Percentiles rank a stretch among this genome's conserved stretches.
Evolutionary conservation across 2,113 vertebrate species (phyloP).

Genomic region (Clupea harengus): DNA sequence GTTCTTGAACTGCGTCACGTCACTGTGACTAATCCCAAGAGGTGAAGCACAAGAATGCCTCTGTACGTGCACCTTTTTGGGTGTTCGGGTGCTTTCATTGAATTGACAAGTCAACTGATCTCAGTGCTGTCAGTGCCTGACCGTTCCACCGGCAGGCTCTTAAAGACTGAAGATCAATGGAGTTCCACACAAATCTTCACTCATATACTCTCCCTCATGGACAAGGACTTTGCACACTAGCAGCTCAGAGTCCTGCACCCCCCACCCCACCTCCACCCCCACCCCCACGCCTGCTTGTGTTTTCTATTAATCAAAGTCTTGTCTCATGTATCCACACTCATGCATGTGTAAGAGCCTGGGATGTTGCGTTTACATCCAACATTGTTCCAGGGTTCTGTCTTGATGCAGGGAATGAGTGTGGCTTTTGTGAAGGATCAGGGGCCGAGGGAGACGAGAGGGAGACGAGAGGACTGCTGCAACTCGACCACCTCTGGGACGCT

Average conservation of each 20-base stretch:
- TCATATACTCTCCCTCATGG: not conserved
- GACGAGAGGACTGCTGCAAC: not conserved
- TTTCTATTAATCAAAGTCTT: not conserved
- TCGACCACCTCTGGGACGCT: not conserved
- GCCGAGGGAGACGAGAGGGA: not conserved
- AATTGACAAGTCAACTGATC: not conserved
- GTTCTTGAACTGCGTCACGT: too few relatives aligned
- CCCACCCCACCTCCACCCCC: not conserved
- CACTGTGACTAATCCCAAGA: not conserved
- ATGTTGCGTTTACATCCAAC: not conserved
- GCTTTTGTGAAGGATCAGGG: not conserved
- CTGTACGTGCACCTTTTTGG: not conserved
- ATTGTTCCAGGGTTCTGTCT: not conserved
- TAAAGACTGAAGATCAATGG: not conserved
- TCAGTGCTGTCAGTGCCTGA: not conserved
- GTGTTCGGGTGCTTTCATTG: not conserved
- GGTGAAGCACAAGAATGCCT: not conserved
- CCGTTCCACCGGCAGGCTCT: not conserved
- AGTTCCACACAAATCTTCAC: not conserved
- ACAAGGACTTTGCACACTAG: not conserved
- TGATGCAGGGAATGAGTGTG: not conserved
- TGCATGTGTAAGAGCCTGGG: not conserved
- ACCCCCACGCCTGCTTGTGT: not conserved
- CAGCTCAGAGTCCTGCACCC: not conserved
- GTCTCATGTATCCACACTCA: not conserved